Evolutionary conservation across 53 echinoderm and acorn worm genomes (phyloP), one percentile per base, ranked within the genome.

Genomic region (Antedon mediterranea): DNA sequence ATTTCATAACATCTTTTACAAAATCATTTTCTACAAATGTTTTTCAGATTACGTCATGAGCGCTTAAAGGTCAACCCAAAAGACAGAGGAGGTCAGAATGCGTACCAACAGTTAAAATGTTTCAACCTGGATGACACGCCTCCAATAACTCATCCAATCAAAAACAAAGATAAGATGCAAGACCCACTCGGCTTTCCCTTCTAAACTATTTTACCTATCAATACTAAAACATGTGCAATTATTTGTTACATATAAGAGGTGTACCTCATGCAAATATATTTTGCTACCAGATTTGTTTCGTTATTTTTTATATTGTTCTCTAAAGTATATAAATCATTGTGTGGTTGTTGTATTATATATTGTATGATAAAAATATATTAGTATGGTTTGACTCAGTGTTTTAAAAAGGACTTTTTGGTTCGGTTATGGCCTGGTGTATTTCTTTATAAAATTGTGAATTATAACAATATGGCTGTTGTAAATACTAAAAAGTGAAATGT

Each of bases 41-140:
- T 37, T 37, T 37, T 4, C 4, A 98, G 98, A 76, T 81, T 98
- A 29, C 88, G 98, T 3, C 98, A 98, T 78, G 98, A 98, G 81
- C 87, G 92, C 77, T 82, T 92, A 14, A 92, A 88, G 79, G 85
- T 88, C 0, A 81, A 79, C 43, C 90, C 88, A 14, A 88, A 90
- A 83, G 98, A 98, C 76, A 37, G 93, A 30, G 92, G 90, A 8
- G 90, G 92, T 30, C 92, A 92, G 73, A 98, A 85, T 43, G 92
- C 98, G 29, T 98, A 92, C 83, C 98, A 98, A 83, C 90, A 88
- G 28, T 77, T 98, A 80, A 93, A 88, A 78, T 98, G 98, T 77
- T 98, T 98, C 77, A 92, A 90, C 71, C 83, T 98, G 28, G 98
- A 88, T 43, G 92, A 98, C 79, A 92, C 90, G 41, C 98, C 98